Percentiles rank a stretch among this genome's conserved stretches.
Conservation (phyloP, 2,888 invertebrate species). For the Crematogaster levior region DNA sequence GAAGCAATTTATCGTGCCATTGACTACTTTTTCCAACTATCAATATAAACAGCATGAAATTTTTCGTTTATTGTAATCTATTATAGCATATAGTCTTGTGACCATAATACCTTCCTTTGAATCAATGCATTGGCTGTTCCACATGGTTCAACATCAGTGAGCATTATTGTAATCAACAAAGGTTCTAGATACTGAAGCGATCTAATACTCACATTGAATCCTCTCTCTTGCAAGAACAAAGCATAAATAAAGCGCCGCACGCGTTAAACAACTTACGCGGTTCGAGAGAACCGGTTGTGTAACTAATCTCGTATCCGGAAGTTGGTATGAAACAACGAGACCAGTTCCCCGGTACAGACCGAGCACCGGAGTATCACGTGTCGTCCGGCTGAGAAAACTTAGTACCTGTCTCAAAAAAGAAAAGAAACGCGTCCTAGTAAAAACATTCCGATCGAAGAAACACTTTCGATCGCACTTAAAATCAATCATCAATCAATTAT, state of each 20-base stretch:
- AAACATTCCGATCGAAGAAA: neutral
- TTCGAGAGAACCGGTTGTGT: constrained; percentile 65
- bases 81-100: neutral
- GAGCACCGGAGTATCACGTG: constrained; percentile 9
- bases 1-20: neutral
- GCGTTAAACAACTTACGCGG: constrained; percentile 70
- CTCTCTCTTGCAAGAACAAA: constrained; percentile 15
- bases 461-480: constrained; percentile 37
- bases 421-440: neutral
- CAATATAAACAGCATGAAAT: neutral
- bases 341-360: constrained; percentile 41
- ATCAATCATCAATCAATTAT: neutral
- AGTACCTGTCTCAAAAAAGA: neutral
- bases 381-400: constrained; percentile 3
- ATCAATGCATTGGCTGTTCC: neutral
- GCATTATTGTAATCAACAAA: neutral
- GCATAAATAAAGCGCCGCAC: constrained; percentile 63
- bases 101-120: neutral
- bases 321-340: constrained; percentile 55
- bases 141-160: neutral
- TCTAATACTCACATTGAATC: constrained; percentile 13
- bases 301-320: constrained; percentile 72
- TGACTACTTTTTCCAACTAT: neutral
- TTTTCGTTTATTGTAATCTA: neutral
- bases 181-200: neutral